Percentiles rank a stretch among this genome's conserved stretches.
Evolutionary conservation across 2,797 vertebrate species (phyloP).

Genomic region (Heliangelus exortis): DNA sequence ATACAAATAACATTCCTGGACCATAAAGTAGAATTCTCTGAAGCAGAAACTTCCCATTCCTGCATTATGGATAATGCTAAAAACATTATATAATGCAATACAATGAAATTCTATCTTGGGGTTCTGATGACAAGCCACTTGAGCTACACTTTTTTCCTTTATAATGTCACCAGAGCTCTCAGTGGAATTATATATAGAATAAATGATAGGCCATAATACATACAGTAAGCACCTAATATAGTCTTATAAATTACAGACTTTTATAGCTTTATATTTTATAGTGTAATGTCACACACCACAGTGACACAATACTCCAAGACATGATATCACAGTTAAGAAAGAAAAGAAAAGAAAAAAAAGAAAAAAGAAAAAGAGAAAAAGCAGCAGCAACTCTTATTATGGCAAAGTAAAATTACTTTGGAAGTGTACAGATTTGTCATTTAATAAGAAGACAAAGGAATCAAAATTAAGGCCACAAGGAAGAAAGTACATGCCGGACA

Average conservation of each 20-base stretch:
- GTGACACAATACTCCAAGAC: conserved; percentile 74
- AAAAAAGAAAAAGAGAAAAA: background rate
- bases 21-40: conserved; percentile 63
- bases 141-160: conserved; percentile 78
- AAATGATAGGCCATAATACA: conserved; percentile 82
- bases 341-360: background rate
- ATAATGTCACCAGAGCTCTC: conserved; percentile 81
- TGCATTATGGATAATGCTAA: conserved; percentile 74
- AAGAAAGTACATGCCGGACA: background rate
- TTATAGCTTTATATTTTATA: conserved; percentile 79
- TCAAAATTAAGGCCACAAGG: background rate
- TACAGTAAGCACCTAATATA: conserved; percentile 80
- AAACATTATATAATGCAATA: conserved; percentile 72
- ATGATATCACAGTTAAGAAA: conserved; percentile 59
- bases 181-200: conserved; percentile 80
- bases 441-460: background rate
- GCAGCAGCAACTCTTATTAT: conserved; percentile 5
- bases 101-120: conserved; percentile 70
- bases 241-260: conserved; percentile 80
- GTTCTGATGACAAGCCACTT: conserved; percentile 77
- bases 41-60: conserved; percentile 61
- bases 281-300: conserved; percentile 74
- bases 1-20: conserved; percentile 39
- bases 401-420: conserved; percentile 37
- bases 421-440: background rate